Evolutionary conservation across 2,888 invertebrate genomes (phyloP).

Genomic region (Epinotia nisella): DNA sequence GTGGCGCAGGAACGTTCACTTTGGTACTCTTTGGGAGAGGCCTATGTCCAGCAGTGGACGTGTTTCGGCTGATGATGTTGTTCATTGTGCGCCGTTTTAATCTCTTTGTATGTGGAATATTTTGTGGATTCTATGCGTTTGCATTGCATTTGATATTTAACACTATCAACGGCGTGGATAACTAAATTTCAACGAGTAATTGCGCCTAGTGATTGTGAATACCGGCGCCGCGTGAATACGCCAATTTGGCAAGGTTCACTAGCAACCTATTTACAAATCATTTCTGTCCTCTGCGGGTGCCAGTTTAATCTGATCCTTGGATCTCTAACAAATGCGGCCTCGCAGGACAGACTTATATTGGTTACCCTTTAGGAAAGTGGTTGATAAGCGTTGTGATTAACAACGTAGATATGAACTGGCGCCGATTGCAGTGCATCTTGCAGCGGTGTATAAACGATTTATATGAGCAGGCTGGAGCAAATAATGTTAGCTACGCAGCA

Average conservation of each 20-base stretch:
- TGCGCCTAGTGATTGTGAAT: constrained; percentile 18
- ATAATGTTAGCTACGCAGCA: not conserved
- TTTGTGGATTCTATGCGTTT: not conserved
- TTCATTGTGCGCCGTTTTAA: not conserved
- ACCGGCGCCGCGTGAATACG: not conserved
- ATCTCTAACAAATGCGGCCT: not conserved
- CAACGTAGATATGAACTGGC: not conserved
- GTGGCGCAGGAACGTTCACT: no score
- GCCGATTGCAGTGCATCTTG: not conserved
- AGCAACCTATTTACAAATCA: not conserved
- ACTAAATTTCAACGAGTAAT: constrained; percentile 13
- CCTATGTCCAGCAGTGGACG: no score
- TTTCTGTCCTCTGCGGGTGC: not conserved
- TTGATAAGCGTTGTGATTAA: not conserved
- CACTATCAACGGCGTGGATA: constrained; percentile 4
- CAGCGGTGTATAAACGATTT: not conserved
- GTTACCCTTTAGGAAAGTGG: not conserved
- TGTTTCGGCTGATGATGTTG: no score
- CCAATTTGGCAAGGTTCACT: constrained; percentile 13
- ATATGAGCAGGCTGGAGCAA: not conserved
- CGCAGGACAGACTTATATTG: not conserved
- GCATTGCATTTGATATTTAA: not conserved
- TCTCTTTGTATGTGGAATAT: not conserved
- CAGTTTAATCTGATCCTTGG: not conserved
- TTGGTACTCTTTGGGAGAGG: no score